These are phyloP conservation scores for Alosa alosa DNA, from an alignment of 2,113 vertebrate genomes.

Conservation along the genomic window DNA sequence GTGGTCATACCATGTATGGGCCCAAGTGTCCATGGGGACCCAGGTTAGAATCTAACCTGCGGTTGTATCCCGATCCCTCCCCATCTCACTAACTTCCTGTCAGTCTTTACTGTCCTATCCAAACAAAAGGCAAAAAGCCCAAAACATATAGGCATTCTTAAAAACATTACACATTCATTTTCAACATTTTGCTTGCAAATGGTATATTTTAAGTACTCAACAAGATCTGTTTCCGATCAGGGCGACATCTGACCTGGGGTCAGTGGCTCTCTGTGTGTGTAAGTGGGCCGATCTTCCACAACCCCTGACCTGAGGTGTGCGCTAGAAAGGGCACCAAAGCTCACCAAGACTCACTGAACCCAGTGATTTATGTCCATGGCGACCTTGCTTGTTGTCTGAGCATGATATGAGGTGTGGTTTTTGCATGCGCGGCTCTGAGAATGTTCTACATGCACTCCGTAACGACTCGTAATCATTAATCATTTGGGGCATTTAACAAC, in stretches of 20 bases:
- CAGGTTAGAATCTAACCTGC: too few relatives aligned
- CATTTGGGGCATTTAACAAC: not conserved
- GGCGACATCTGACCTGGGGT: not conserved
- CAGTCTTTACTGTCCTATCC: too few relatives aligned
- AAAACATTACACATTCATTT: too few relatives aligned
- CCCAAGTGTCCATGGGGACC: too few relatives aligned
- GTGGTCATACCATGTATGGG: too few relatives aligned
- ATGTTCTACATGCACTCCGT: not conserved
- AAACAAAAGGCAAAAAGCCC: too few relatives aligned
- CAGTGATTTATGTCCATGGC: not conserved
- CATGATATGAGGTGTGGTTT: not conserved
- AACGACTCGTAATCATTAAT: conserved; percentile 2
- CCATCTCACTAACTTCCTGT: too few relatives aligned
- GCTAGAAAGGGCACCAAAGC: not conserved
- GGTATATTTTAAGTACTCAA: too few relatives aligned
- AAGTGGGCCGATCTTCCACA: not conserved
- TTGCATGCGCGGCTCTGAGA: not conserved
- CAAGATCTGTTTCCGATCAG: not conserved
- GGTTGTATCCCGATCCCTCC: too few relatives aligned
- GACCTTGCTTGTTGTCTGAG: not conserved
- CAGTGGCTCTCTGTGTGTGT: not conserved
- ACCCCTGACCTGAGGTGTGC: not conserved
- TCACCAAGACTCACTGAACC: not conserved
- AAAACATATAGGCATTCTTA: too few relatives aligned
- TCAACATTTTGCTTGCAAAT: too few relatives aligned